Percentiles rank a stretch among this genome's conserved stretches.
Conservation (phyloP, 2,113 vertebrate species). For the Planiliza haematocheilus region DNA sequence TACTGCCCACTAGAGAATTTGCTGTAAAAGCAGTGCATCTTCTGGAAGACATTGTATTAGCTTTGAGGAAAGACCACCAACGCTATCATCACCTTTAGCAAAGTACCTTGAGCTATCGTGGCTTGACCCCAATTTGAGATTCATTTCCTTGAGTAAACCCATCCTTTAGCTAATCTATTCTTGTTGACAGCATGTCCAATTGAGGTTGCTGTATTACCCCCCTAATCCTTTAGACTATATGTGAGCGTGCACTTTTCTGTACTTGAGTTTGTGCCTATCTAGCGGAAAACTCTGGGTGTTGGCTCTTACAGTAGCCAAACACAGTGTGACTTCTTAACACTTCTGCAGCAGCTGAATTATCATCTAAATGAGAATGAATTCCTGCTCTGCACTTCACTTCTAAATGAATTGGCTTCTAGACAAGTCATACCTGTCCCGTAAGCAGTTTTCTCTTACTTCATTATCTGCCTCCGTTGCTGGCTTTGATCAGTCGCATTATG, state of each 20-base stretch:
- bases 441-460: slow-evolving; percentile 41
- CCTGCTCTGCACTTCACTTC: not conserved
- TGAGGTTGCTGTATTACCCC: not conserved
- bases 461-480: slow-evolving; percentile 1
- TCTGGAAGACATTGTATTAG: slow-evolving; percentile 13
- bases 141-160: slow-evolving; percentile 12
- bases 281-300: not conserved
- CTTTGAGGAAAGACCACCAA: slow-evolving; percentile 14
- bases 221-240: not conserved
- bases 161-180: slow-evolving; percentile 16
- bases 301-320: not conserved
- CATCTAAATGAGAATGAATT: slow-evolving; percentile 34
- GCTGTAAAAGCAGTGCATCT: not conserved
- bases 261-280: not conserved
- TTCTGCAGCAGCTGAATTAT: slow-evolving; percentile 13
- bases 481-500: slow-evolving; percentile 44
- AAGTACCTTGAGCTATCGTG: slow-evolving; percentile 2
- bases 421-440: slow-evolving; percentile 9
- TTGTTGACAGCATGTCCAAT: slow-evolving; percentile 1
- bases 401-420: slow-evolving; percentile 23
- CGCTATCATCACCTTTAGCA: slow-evolving; percentile 27
- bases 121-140: slow-evolving; percentile 44
- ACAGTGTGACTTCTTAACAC: not conserved
- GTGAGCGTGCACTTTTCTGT: not conserved
- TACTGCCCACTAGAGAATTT: not conserved